phyloP scores from a whole-genome alignment of 2,888 invertebrate genomes.

The Acrobeloides nanus region DNA sequence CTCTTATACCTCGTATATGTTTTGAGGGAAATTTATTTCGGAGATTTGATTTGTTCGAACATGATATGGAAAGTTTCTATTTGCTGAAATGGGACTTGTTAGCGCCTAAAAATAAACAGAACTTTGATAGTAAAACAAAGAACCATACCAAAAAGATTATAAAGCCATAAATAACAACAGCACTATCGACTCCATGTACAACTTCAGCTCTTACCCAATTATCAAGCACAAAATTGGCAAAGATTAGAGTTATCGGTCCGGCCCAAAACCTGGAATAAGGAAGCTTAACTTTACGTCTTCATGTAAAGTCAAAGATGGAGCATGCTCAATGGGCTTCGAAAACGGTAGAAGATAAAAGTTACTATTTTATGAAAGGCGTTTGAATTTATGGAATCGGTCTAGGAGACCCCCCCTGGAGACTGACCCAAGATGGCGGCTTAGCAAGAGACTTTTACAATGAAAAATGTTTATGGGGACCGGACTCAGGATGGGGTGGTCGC shows the following conservation, averaged over 20 bases:
- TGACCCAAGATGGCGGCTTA: no score
- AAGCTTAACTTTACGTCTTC: background rate
- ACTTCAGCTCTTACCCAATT: constrained; percentile 73
- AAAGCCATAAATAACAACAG: constrained; percentile 66
- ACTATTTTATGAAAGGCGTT: no score
- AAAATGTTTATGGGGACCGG: no score
- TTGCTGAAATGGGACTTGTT: constrained; percentile 75
- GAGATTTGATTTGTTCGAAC: constrained; percentile 71
- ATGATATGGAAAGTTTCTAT: constrained; percentile 82
- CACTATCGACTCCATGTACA: constrained; percentile 65
- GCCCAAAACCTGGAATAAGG: constrained; percentile 75
- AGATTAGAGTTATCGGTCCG: constrained; percentile 70
- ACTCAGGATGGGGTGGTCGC: no score
- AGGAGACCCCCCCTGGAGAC: no score
- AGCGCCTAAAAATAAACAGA: constrained; percentile 69
- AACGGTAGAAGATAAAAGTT: no score
- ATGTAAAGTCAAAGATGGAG: no score
- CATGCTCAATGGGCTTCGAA: no score
- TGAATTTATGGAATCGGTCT: no score
- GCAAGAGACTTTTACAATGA: no score
- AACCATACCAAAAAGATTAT: constrained; percentile 66
- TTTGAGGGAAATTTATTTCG: constrained; percentile 27
- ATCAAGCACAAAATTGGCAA: constrained; percentile 72
- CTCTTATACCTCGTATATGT: constrained; percentile 29
- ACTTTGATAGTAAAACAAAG: no score